Conservation (phyloP, 2,797 vertebrate genomes). For the Labeo calbasu region DNA sequence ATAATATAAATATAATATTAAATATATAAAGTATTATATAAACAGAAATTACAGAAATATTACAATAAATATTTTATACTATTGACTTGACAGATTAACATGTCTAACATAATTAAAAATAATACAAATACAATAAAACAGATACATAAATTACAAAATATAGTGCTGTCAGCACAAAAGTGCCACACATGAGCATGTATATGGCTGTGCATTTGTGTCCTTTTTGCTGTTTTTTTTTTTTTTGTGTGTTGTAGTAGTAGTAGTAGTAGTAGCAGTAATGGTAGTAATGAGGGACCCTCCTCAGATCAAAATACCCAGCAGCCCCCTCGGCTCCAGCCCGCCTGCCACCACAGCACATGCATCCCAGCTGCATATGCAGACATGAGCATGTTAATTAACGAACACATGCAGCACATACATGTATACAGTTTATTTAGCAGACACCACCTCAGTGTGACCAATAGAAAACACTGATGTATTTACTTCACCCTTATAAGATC, state of each 20-base stretch:
- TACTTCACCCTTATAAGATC: background rate
- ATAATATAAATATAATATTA: background rate
- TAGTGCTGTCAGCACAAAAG: conserved; percentile 22
- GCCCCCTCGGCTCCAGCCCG: conserved; percentile 75
- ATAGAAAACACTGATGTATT: background rate
- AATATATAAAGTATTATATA: background rate
- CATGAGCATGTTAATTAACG: conserved; percentile 34
- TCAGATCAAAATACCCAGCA: conserved; percentile 66
- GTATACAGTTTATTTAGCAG: conserved; percentile 15
- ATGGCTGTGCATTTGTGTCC: conserved; percentile 37
- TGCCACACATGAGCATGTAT: conserved; percentile 24
- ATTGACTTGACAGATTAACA: background rate
- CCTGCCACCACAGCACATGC: conserved; percentile 81
- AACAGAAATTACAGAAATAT: background rate
- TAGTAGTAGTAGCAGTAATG: background rate
- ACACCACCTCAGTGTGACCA: background rate
- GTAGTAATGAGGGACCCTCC: conserved; percentile 62
- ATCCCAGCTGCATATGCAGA: conserved; percentile 73
- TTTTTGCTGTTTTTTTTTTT: conserved; percentile 47
- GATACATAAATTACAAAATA: background rate
- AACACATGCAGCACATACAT: conserved; percentile 34
- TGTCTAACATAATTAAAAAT: background rate
- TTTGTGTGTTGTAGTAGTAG: conserved; percentile 24
- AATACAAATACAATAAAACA: background rate
- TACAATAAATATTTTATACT: background rate